Conservation (phyloP, 2,888 invertebrate species). For the Himalopsyche japonica region DNA sequence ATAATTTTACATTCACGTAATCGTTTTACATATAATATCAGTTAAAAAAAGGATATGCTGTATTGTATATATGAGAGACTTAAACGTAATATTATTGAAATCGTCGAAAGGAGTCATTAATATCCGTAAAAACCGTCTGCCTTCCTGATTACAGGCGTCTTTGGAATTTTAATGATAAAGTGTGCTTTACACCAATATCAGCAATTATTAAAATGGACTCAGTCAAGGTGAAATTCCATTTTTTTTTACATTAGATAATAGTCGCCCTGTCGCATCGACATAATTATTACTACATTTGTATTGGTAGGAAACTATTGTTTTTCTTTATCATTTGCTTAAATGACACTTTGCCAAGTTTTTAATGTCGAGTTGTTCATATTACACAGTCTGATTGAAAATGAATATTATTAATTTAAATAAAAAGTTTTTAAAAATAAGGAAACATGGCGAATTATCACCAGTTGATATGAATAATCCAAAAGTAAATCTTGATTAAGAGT, state of each 20-base stretch:
- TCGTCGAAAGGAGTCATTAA: background rate
- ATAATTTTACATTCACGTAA: too few relatives aligned
- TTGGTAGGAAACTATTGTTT: background rate
- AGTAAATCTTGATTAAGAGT: too few relatives aligned
- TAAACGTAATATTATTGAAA: background rate
- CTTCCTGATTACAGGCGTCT: background rate
- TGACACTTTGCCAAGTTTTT: background rate
- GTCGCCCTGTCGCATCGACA: background rate
- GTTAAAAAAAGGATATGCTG: too few relatives aligned
- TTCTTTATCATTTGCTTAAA: too few relatives aligned
- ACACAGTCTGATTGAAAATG: too few relatives aligned
- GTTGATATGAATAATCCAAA: too few relatives aligned
- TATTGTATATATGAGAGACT: background rate
- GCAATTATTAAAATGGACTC: constrained; percentile 22
- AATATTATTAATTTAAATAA: too few relatives aligned
- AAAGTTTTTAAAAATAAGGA: too few relatives aligned
- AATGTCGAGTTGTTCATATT: background rate
- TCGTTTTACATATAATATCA: too few relatives aligned
- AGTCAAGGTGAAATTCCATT: constrained; percentile 30
- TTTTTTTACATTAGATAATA: constrained; percentile 15
- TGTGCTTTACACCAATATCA: constrained; percentile 33
- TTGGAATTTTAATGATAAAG: constrained; percentile 35
- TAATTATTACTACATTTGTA: background rate
- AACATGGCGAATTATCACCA: too few relatives aligned
- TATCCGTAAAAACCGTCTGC: background rate